These are phyloP conservation scores for Psilopsiagon aurifrons DNA, from an alignment of 2,113 vertebrate species.

Conservation along the genomic window DNA sequence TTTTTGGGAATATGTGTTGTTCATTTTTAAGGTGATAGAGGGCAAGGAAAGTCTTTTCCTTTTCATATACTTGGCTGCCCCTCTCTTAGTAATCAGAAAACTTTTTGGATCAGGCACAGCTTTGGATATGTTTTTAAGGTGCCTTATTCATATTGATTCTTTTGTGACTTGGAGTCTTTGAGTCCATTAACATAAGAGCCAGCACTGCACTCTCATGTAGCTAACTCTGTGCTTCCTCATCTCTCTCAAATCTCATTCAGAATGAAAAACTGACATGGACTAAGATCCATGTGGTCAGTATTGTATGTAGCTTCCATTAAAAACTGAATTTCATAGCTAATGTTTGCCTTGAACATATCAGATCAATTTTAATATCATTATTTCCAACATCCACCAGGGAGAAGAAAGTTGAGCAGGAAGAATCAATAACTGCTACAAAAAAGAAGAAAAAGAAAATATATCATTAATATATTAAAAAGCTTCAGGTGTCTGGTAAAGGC, in stretches of 20 bases:
- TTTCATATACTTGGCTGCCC: constrained; percentile 26
- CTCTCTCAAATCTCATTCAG: constrained; percentile 6
- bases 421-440: constrained; percentile 16
- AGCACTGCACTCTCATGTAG: background rate
- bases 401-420: background rate
- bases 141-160: constrained; percentile 35
- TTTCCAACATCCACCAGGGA: constrained; percentile 4
- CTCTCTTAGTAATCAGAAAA: constrained; percentile 50
- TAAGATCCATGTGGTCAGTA: constrained; percentile 16
- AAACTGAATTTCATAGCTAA: constrained; percentile 23
- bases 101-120: background rate
- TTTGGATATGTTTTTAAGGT: constrained; percentile 24
- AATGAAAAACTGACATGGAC: background rate
- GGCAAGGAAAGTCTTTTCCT: constrained; percentile 55
- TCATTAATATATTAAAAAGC: background rate
- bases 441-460: background rate
- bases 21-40: constrained; percentile 57
- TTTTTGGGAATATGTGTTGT: constrained; percentile 55
- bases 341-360: constrained; percentile 15
- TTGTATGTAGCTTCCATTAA: constrained; percentile 37
- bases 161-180: constrained; percentile 5
- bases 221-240: background rate
- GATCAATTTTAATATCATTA: constrained; percentile 53
- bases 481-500: background rate
- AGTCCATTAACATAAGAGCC: constrained; percentile 38